These are phyloP conservation scores for Drosophila mayri DNA, from an alignment of 1,140 invertebrate species.

Conservation along the genomic window DNA sequence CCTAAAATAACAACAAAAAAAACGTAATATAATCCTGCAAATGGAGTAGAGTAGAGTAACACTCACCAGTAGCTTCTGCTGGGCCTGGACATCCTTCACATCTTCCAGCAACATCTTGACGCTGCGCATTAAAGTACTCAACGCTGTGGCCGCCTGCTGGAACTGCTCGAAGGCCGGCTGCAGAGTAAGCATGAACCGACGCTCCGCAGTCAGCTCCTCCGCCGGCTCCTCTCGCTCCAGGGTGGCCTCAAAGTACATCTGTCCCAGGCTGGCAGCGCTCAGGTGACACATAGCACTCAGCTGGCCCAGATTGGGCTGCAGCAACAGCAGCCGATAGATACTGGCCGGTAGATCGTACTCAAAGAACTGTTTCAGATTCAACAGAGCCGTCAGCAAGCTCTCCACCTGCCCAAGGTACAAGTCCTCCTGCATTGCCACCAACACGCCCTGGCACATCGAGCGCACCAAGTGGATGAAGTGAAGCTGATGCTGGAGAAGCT, in stretches of 20 bases:
- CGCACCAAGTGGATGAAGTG: constrained; percentile 60
- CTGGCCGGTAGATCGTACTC: constrained; percentile 50
- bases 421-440: constrained; percentile 22
- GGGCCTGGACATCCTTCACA: constrained; percentile 24
- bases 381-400: constrained; percentile 22
- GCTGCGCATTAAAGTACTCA: constrained; percentile 23
- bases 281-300: constrained; percentile 37
- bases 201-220: constrained; percentile 12
- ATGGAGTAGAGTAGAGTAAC: not conserved
- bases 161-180: constrained; percentile 52
- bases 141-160: constrained; percentile 14
- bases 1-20: constrained; percentile 9
- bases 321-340: constrained; percentile 48
- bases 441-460: constrained; percentile 51
- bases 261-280: constrained; percentile 7
- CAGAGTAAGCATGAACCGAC: constrained; percentile 39
- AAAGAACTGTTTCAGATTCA: constrained; percentile 46
- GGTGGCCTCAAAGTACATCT: constrained; percentile 28
- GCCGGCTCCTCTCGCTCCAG: constrained; percentile 2
- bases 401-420: constrained; percentile 42
- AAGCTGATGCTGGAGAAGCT: constrained; percentile 60
- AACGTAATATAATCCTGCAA: not conserved
- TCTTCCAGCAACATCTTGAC: constrained; percentile 58
- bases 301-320: constrained; percentile 43
- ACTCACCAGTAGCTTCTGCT: constrained; percentile 57